A percentile compares a stretch with the other conserved stretches of the same genome.
Conservation (phyloP, 2,113 vertebrate species). For the Anoplopoma fimbria region DNA sequence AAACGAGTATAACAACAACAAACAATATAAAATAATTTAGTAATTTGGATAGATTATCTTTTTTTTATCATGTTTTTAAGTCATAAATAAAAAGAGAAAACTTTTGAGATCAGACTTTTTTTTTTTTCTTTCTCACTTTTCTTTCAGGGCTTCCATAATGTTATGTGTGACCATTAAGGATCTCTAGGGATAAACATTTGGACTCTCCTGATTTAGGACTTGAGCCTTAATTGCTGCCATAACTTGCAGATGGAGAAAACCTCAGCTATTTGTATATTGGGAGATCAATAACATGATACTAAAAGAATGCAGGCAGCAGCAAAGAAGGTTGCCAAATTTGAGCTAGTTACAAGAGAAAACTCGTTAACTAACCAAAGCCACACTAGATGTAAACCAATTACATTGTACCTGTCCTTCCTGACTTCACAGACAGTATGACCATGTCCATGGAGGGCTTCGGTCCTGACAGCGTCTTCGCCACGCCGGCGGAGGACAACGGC, state of each 20-base stretch:
- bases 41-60: background rate
- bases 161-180: background rate
- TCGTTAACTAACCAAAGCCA: no score
- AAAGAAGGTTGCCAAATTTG: no score
- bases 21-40: background rate
- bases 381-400: no score
- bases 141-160: background rate
- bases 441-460: conserved; percentile 93
- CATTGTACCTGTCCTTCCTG: background rate
- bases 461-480: conserved; percentile 93
- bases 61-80: background rate
- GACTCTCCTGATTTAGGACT: no score
- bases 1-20: background rate
- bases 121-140: no score
- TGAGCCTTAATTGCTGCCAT: no score
- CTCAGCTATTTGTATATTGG: background rate
- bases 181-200: background rate
- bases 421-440: conserved; percentile 89
- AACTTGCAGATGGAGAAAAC: background rate
- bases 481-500: conserved; percentile 90
- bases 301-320: background rate
- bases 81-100: background rate
- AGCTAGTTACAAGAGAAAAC: background rate
- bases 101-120: no score
- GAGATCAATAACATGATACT: no score